These are phyloP conservation scores for Nemapogon koenigi DNA, from an alignment of 2,888 invertebrate species.

Conservation along the genomic window DNA sequence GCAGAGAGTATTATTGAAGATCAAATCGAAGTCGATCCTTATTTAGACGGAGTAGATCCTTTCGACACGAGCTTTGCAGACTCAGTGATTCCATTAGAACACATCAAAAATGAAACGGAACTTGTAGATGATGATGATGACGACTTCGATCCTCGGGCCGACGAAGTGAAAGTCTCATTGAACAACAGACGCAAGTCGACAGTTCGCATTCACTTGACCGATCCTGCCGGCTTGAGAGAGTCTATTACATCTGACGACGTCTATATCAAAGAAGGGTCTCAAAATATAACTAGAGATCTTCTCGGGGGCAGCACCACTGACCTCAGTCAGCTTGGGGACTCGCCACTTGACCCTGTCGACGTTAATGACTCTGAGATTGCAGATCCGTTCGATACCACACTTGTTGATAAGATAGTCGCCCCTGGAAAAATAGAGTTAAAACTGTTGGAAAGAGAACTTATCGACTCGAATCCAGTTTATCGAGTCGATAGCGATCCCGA, in stretches of 20 bases:
- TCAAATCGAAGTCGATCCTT: constrained; percentile 46
- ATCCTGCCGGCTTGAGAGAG: constrained; percentile 67
- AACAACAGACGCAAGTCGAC: constrained; percentile 56
- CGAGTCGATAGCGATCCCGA: constrained; percentile 75
- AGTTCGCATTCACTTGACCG: constrained; percentile 68
- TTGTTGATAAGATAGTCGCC: constrained; percentile 71
- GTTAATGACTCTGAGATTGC: constrained; percentile 66
- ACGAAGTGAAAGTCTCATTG: constrained; percentile 50
- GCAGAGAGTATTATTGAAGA: constrained; percentile 54
- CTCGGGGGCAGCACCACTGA: constrained; percentile 81
- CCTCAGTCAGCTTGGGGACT: constrained; percentile 70
- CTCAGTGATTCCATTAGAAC: constrained; percentile 68
- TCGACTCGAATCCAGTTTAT: constrained; percentile 54
- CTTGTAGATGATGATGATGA: constrained; percentile 53
- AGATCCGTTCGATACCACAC: constrained; percentile 89
- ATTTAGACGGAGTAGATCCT: constrained; percentile 75
- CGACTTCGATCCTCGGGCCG: constrained; percentile 71
- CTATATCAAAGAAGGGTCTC: constrained; percentile 42
- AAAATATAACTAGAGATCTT: constrained; percentile 68
- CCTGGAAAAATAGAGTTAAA: constrained; percentile 82
- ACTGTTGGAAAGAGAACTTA: constrained; percentile 77
- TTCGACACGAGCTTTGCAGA: constrained; percentile 87
- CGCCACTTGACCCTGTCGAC: constrained; percentile 70
- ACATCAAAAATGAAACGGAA: constrained; percentile 42
- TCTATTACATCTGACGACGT: constrained; percentile 61